Evolutionary conservation across 2,888 invertebrate species (phyloP), one percentile per base, ranked within the genome.

Genomic region (Callinectes sapidus): DNA sequence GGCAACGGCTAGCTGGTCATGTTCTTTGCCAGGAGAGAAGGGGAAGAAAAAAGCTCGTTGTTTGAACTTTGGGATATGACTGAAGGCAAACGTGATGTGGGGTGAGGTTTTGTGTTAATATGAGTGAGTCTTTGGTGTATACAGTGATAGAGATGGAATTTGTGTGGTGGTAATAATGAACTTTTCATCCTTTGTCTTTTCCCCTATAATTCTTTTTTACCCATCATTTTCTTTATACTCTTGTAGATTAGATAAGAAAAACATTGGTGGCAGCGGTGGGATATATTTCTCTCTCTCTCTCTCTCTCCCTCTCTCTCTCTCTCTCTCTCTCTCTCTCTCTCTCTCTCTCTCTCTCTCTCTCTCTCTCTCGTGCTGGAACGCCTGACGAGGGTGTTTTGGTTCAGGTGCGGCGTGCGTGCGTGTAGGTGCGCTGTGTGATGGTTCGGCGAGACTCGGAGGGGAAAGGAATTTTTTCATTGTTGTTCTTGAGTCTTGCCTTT

Each of bases 351-450:
- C 16, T 23, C 16, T 61, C 61, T 61, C 16, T 61, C 23, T 10
- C 16, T 81, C 13, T 16, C 14, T 13, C 35, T 32, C 10, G 16
- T 18, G 81, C 81, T 35, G 32, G 35, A 35, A 81, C 35, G 32
- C 35, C 81, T 81, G 81, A 81, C 81, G 81, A 81, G 13, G 35
- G 16, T 81, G 81, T 35, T 81, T 81, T 81, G 35, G 81, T 32
- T 81, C 35, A 32, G 16, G 81, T 32, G 81, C 35, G 81, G 81
- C 13, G 71, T 13, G 71, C 71, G 71, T 77, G 61, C 61, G 71
- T 71, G 71, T 28, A 28, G 71, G 71, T 28, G 71, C 71, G 71
- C 6, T 28, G 35, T 35, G 81, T 81, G 35, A 71, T n/a, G 71
- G 71, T 28, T 71, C 28, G 81, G 81, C 16, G 35, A 3, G 35